Evolutionary conservation across 2,888 invertebrate species (phyloP), one percentile per base, ranked within the genome.

Genomic region (Athalia circularis): DNA sequence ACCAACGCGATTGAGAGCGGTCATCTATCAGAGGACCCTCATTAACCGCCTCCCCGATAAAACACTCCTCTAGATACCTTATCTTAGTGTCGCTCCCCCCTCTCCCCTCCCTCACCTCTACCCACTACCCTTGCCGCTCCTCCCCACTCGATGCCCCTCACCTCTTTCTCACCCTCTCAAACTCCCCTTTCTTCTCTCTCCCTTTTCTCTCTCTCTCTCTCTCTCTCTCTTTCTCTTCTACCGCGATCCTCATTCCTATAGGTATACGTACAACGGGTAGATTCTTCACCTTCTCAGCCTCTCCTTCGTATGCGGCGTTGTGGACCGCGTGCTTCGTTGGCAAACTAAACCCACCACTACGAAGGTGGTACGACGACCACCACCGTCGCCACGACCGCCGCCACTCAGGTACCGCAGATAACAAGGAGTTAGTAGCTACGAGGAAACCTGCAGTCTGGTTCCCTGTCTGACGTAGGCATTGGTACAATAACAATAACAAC

Each of bases 41-140:
- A 85, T 88, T 88, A 88, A 88, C 86, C 82, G 84, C 80, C 84
- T 83, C 77, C 82, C 82, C 85, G 85, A 87, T 87, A 87, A 86
- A 86, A 81, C 83, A 83, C 85, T 82, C 83, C 84, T 78, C 83
- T 80, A 83, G 86, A 86, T 87, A 86, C 84, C 85, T 87, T 88
- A 88, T 88, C 86, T 82, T 70, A 74, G 78, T 74, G 78, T 78
- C 80, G 80, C 80, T 80, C 83, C 45, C 74, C 74, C 77, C 52
- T 76, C 64, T 6, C 61, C 61, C 15, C 74, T 5, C 50, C 29
- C 52, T 11, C 76, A 13, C 11, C 70, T 54, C 77, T 43, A 64
- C 76, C 3, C 57, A 62, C 59, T 77, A 54, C 8, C 45, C 65
- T 62, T 75, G 47, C 52, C 57, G 54, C 47, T 45, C 48, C n/a